Evolutionary conservation across 2,888 invertebrate genomes (phyloP).

Genomic region (Anoncus sp.): DNA sequence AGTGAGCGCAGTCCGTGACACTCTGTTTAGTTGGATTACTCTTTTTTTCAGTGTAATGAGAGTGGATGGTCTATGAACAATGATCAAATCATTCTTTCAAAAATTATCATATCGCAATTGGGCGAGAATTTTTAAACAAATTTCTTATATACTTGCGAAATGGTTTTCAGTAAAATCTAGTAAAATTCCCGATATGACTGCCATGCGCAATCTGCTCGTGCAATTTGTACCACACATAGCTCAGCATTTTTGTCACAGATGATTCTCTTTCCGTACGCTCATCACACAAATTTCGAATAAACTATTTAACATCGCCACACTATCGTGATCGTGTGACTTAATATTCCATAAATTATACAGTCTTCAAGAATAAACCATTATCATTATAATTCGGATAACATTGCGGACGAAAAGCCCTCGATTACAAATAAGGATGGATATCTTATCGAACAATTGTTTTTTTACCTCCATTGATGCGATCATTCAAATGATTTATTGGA

Average conservation of each 20-base stretch:
- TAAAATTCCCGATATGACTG: not conserved
- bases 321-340: not conserved
- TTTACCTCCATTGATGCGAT: not conserved
- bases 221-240: not conserved
- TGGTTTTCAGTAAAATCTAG: not conserved
- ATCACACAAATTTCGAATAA: slow-evolving; percentile 8
- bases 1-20: no score
- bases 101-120: slow-evolving; percentile 7
- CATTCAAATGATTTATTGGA: slow-evolving; percentile 1
- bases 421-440: slow-evolving; percentile 30
- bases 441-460: not conserved
- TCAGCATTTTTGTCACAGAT: not conserved
- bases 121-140: no score
- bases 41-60: no score
- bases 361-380: slow-evolving; percentile 9
- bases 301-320: not conserved
- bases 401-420: not conserved
- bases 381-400: slow-evolving; percentile 29
- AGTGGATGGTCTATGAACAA: not conserved
- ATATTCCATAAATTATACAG: slow-evolving; percentile 7
- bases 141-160: not conserved
- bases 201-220: not conserved
- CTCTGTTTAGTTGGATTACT: no score
- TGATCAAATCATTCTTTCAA: not conserved
- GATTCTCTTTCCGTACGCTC: not conserved